These are phyloP conservation scores for Craterocephalus amniculus DNA, from an alignment of 2,797 vertebrate genomes.

Conservation along the genomic window DNA sequence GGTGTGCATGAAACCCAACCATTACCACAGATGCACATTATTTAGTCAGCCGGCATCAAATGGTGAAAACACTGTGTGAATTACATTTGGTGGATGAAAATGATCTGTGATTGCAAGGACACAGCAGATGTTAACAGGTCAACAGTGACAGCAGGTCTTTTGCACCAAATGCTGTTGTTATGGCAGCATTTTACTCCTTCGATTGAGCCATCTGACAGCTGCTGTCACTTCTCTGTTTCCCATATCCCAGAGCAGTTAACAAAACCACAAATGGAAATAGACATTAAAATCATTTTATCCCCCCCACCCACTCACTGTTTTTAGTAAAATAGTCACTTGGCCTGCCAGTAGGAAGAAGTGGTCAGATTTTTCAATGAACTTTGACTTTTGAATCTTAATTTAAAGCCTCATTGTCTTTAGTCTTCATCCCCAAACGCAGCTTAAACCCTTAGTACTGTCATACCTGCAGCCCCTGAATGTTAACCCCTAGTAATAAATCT, in stretches of 20 bases:
- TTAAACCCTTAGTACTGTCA: too few species aligned
- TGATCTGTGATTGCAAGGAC: conserved; percentile 20
- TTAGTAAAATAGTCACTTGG: conserved; percentile 37
- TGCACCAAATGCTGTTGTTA: conserved; percentile 32
- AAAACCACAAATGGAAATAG: conserved; percentile 47
- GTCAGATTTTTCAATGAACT: too few species aligned
- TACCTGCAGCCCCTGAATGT: too few species aligned
- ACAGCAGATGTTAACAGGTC: conserved; percentile 59
- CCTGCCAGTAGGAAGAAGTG: conserved; percentile 1
- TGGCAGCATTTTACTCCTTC: conserved; percentile 35
- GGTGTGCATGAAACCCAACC: conserved; percentile 12
- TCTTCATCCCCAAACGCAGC: too few species aligned
- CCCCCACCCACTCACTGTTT: too few species aligned
- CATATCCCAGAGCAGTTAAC: conserved; percentile 35
- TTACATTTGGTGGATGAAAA: conserved; percentile 35
- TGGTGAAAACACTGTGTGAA: conserved; percentile 27
- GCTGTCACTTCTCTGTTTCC: conserved; percentile 42
- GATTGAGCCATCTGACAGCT: conserved; percentile 49
- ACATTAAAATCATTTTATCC: conserved; percentile 29
- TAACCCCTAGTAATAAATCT: too few species aligned
- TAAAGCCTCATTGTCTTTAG: too few species aligned
- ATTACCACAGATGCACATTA: conserved; percentile 17
- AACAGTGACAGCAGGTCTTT: conserved; percentile 30
- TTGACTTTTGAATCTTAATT: too few species aligned
- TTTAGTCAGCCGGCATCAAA: conserved; percentile 50